Evolutionary conservation across 2,113 vertebrate species (phyloP).

Genomic region (Mustela nigripes): DNA sequence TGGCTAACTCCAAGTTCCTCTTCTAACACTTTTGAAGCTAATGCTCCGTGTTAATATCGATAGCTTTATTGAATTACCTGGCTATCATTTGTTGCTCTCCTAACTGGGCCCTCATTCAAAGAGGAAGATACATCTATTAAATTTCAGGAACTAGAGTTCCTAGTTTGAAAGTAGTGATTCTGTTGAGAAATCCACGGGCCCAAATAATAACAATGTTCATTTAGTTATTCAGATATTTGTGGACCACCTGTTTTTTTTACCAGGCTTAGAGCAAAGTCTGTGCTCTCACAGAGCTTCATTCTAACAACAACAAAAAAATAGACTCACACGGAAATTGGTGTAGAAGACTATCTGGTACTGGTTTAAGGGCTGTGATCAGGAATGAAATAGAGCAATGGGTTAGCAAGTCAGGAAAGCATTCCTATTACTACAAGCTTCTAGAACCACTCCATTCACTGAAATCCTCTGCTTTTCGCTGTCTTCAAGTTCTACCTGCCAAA

Average conservation of each 20-base stretch:
- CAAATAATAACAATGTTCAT: not conserved
- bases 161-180: not conserved
- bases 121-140: not conserved
- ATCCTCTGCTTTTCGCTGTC: not conserved
- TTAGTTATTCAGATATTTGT: not conserved
- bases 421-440: not conserved
- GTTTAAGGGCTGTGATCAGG: not conserved
- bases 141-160: constrained; percentile 7
- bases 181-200: not conserved
- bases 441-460: not conserved
- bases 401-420: not conserved
- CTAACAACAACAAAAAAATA: not conserved
- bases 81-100: not conserved
- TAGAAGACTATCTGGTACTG: not conserved
- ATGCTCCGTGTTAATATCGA: not conserved
- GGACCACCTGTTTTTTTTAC: not conserved
- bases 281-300: not conserved
- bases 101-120: not conserved
- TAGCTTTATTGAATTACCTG: not conserved
- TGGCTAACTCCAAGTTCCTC: not conserved
- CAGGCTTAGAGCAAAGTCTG: not conserved
- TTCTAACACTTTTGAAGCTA: not conserved
- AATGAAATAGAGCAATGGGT: not conserved
- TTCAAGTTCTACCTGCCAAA: not conserved
- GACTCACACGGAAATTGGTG: not conserved